Conservation (phyloP, 2,888 invertebrate species). For the Dendrolimus houi region DNA sequence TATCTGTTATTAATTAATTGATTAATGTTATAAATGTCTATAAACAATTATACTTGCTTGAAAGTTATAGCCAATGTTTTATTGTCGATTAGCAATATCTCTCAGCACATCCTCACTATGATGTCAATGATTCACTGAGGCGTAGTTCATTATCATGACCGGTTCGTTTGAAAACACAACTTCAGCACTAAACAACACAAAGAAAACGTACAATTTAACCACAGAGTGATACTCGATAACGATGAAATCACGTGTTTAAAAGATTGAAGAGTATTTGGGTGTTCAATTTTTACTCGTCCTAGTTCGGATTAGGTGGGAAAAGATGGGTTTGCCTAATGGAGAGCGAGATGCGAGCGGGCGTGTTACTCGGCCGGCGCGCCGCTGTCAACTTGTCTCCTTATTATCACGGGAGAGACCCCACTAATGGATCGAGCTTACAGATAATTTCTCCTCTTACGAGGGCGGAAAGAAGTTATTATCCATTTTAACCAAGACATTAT, state of each 20-base stretch:
- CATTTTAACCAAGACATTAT: no score
- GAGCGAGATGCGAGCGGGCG: conserved; percentile 15
- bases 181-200: conserved; percentile 24
- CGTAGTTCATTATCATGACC: conserved; percentile 34
- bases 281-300: no score
- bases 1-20: no score
- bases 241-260: neutral
- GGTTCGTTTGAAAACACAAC: conserved; percentile 31
- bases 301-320: conserved; percentile 3
- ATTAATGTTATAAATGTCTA: no score
- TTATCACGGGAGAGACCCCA: conserved; percentile 55
- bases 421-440: conserved; percentile 62
- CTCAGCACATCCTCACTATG: conserved; percentile 41
- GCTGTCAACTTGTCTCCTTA: conserved; percentile 37
- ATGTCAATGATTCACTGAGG: conserved; percentile 46
- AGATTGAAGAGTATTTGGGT: no score
- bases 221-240: neutral
- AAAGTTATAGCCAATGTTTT: no score
- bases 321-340: conserved; percentile 26
- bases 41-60: no score
- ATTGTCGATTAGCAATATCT: conserved; percentile 23
- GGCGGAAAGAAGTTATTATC: conserved; percentile 51
- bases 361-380: conserved; percentile 35
- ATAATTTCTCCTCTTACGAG: conserved; percentile 60
- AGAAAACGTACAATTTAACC: neutral